Base-by-base conservation (phyloP, 2,113 vertebrate species). In the Macroglossus sobrinus region DNA sequence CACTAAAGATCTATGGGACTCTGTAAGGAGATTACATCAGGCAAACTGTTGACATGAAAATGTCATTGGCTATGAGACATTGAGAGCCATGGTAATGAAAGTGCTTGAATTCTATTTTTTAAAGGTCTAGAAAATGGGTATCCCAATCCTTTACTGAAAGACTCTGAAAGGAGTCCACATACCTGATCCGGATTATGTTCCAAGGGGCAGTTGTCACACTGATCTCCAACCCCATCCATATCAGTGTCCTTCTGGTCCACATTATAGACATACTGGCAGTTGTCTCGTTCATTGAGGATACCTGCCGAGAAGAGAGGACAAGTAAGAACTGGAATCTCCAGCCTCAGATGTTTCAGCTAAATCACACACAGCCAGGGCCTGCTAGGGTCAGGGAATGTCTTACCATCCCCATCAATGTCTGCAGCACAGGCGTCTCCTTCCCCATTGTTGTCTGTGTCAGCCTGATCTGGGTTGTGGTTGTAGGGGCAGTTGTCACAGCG, bases 121-220 rank as follows among this genome's bases (percentile, higher is more conserved):
- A 18, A 55, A 26, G 40, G 50, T 12, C 28, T 50, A 63, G n/a
- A 7, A 75, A 76, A 78, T 50, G 10, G 59, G 33, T 8, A 45
- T 35, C 18, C 38, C 30, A 92, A 4, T 7, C 40, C 26, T 61
- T 79, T 9, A 7, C 30, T 19, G 38, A 82, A 63, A 28, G 79
- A 59, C 33, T 69, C 30, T 53, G 40, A 50, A 66, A 64, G 76
- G 64, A 53, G 26, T 3, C 85, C 82, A 57, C 95, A 15, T 98
- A 99, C 99, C 99, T 99, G 99, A 95, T 99, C 99, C 92, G 99
- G 99, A 97, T 99, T 99, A 98, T 99, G 99, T 97, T 99, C 99
- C 96, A 99, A 97, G 64, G 99, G 99, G 94, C 99, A 99, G 98
- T 99, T 99, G 97, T 99, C 99, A 97, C 99, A 99, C 76, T 99